Base-by-base conservation (phyloP, 1,140 invertebrate genomes). In the Macrobrachium rosenbergii region DNA sequence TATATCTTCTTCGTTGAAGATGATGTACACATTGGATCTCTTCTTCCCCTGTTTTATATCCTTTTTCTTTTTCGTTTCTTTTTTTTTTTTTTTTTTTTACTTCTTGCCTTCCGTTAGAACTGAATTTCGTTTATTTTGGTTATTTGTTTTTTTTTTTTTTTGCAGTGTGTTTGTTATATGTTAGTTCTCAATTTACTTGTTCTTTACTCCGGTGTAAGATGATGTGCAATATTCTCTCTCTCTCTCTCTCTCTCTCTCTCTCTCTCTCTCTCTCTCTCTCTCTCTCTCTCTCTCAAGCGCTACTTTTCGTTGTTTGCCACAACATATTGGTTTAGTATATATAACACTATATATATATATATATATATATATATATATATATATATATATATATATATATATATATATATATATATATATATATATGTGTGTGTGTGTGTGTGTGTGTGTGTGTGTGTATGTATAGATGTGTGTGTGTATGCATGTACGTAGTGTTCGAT, bases 341-440 rank as follows among this genome's bases (percentile, higher is more conserved):
- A n/a, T n/a, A n/a, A 16, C 6, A 16, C 16, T 72, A 10, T 21
- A 12, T 72, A 12, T 72, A 23, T 72, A 12, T 72, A 23, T 72
- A 23, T 72, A 23, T 72, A 23, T 72, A 23, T 72, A 23, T 72
- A 23, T 72, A 23, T 72, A 23, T 72, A 23, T 72, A n/a, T 72
- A 23, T 72, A 23, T 72, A 23, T 28, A 52, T 52, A 52, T 52
- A 52, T 52, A 52, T 52, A 52, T 52, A 52, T 2, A 52, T 2
- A 52, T 52, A 52, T 52, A 52, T 52, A 52, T 52, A 10, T 52
- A 52, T 52, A 52, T 52, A 52, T 52, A 12, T 52, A 52, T 52
- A 52, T 52, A 7, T 69, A 37, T 19, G 19, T 19, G 19, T 69
- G 19, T 19, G 67, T 69, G 67, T 69, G 19, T 69, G 19, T 69